A percentile compares a stretch with the other conserved stretches of the same genome.
These are phyloP conservation scores for Onychomys arenicola DNA, from an alignment of 2,797 vertebrate species.

Conservation along the genomic window DNA sequence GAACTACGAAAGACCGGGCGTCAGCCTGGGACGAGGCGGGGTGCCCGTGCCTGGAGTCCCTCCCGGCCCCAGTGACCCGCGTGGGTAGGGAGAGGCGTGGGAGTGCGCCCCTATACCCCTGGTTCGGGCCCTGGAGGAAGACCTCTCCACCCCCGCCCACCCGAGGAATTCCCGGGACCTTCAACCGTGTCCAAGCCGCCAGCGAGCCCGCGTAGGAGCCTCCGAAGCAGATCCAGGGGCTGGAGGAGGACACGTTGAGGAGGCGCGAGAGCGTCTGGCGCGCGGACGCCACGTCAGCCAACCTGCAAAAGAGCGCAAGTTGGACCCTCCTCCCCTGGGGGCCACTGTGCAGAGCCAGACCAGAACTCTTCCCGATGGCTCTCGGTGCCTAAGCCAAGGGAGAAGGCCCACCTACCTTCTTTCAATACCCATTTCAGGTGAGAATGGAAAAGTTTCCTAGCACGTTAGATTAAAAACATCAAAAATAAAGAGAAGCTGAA, in stretches of 20 bases:
- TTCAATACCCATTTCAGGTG: not conserved
- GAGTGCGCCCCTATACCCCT: not conserved
- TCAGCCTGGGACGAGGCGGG: not conserved
- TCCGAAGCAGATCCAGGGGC: conserved; percentile 94
- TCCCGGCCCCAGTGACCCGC: not conserved
- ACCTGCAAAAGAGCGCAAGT: conserved; percentile 35
- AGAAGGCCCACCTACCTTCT: not conserved
- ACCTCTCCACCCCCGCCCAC: not conserved
- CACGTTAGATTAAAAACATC: not conserved
- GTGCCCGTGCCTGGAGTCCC: not conserved
- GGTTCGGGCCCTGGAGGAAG: not conserved
- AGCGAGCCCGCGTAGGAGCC: conserved; percentile 93
- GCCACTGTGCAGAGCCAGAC: not conserved
- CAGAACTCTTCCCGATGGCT: not conserved
- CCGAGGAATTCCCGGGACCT: conserved; percentile 81
- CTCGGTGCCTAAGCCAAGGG: not conserved
- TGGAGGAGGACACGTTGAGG: conserved; percentile 88
- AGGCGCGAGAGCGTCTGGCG: conserved; percentile 88
- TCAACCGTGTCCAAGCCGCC: conserved; percentile 91
- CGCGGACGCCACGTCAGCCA: conserved; percentile 83
- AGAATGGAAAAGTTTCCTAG: not conserved
- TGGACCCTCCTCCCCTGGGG: not conserved
- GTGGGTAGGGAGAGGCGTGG: not conserved
- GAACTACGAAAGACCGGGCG: conserved; percentile 86
- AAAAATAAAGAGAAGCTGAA: not conserved